Base-by-base conservation (phyloP, 1,140 invertebrate genomes). In the Bombus confusus region DNA sequence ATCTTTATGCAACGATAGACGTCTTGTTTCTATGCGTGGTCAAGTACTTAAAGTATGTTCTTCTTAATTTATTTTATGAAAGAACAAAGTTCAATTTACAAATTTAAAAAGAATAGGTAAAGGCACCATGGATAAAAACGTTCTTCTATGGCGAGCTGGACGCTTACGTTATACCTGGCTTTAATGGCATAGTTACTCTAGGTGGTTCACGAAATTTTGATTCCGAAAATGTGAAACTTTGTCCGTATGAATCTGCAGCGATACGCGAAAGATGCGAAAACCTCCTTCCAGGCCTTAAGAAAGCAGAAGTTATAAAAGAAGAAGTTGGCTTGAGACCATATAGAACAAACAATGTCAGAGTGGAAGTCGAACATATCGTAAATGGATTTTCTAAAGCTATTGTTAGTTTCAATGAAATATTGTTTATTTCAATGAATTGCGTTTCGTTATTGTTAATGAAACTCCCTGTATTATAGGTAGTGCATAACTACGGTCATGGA, bases 401-500 rank as follows among this genome's bases (percentile, higher is more conserved):
- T 79, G 91, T 94, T 87, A 78, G 87, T 91, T 87, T 12, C n/a
- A 66, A 78, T 66, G 79, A 4, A 75, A 41, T 43, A 72, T 87
- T n/a, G 59, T 31, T 68, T 85, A 66, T 62, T 59, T 76, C 13
- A 18, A 31, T 62, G 5, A 69, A 83, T 8, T n/a, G 28, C 5
- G 57, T 66, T 37, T 37, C n/a, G 12, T 43, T 76, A 66, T 41
- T 6, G 3, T 68, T 78, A n/a, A 79, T 84, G 18, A 75, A 78
- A 68, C 62, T 37, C 77, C 85, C 87, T 85, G 3, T 87, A 43
- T 81, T 96, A 28, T 96, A 97, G 95, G 93, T 98, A 28, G 97
- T 99, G 1, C 98, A 99, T 93, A 98, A 98, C 94, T 99, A 99
- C 93, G 98, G 98, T 8, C 98, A 99, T 93, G 98, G 98, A 3